Evolutionary conservation across 2,888 invertebrate species (phyloP).

Genomic region (Tanypteryx hageni): DNA sequence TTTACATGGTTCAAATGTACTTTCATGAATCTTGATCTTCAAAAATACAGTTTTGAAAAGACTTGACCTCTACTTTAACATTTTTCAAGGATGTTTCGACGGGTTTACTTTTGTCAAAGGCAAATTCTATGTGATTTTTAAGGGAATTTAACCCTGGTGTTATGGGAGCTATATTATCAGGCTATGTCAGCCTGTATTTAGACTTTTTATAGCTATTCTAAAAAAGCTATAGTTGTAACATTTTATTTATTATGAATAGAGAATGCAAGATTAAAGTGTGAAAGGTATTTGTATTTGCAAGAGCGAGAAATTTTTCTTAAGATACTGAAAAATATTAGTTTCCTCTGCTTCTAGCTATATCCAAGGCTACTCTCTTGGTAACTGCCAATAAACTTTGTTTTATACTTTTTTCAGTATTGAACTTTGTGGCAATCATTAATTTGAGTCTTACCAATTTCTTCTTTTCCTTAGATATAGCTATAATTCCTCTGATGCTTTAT

Average conservation of each 20-base stretch:
- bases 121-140: constrained; percentile 56
- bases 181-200: constrained; percentile 3
- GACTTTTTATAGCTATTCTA: constrained; percentile 48
- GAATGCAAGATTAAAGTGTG: constrained; percentile 23
- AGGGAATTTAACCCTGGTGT: constrained; percentile 29
- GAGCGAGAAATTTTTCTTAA: not conserved
- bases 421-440: constrained; percentile 29
- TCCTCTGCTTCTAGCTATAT: not conserved
- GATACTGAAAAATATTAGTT: not conserved
- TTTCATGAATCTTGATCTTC: constrained; percentile 1
- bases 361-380: constrained; percentile 29
- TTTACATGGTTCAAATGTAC: constrained; percentile 23
- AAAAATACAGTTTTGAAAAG: not conserved
- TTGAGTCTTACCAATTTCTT: constrained; percentile 23
- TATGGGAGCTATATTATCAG: constrained; percentile 4
- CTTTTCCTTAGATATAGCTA: not conserved
- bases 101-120: constrained; percentile 57
- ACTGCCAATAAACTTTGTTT: not conserved
- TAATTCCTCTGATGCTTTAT: not conserved
- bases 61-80: constrained; percentile 34
- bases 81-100: constrained; percentile 36
- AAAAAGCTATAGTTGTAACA: constrained; percentile 38
- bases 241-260: constrained; percentile 43
- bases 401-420: constrained; percentile 39
- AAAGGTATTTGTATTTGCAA: constrained; percentile 26